Base-by-base conservation (phyloP, 2,888 invertebrate genomes). In the Rhagophthalmus giganteus region DNA sequence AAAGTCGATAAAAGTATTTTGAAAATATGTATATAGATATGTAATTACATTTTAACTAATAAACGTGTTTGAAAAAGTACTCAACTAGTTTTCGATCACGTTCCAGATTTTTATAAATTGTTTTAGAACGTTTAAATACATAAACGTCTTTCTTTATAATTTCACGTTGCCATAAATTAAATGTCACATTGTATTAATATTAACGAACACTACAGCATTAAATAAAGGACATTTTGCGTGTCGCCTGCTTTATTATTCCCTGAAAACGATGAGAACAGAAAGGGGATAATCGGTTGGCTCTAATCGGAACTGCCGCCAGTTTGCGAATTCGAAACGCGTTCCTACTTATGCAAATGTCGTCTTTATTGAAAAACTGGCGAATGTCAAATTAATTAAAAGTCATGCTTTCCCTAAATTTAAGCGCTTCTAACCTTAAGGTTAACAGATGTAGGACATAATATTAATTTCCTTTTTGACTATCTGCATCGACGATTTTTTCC, bases 331-430 rank as follows among this genome's bases (percentile, higher is more conserved):
- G 58, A 60, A 55, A 57, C 60, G 60, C 63, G 65, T 59, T 59
- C 57, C 60, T 50, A 59, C 61, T 61, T 59, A 60, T 48, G 56
- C 59, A 56, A 63, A 63, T 61, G 55, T 61, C 58, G 59, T 57
- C 62, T 60, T 61, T 63, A 68, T 67, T 63, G 65, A 64, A 60
- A 64, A 62, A 60, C 59, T 55, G 64, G 59, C 59, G 64, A 65
- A 65, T 64, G 62, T 61, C 61, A 65, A 69, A 67, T 69, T 68
- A 69, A 69, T 69, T 68, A 67, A 66, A 68, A 64, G 59, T 57
- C 57, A 35, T 44, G 41, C 47, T 49, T 49, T 38, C 37, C 30
- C 42, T 24, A 31, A 47, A 34, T 40, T 46, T 46, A 44, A 51
- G 31, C 25, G 37, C 42, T 49, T 42, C 35, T 45, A 45, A 37